Conservation (phyloP, 2,888 invertebrate genomes). For the Stictocephala bisonia region DNA sequence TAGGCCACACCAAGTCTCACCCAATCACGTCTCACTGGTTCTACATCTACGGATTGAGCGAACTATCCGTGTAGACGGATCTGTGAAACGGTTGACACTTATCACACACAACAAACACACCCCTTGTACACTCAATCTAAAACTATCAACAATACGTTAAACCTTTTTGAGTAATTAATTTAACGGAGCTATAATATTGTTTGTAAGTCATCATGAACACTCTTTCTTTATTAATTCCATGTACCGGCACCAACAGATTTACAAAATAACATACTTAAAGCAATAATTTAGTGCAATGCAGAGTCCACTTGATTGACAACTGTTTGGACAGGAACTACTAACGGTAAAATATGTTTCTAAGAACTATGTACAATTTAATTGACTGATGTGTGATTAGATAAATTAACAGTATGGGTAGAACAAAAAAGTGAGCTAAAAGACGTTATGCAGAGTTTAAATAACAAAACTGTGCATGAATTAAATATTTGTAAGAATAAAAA, state of each 20-base stretch:
- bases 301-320: conserved; percentile 10
- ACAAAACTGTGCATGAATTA: too few species aligned
- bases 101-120: neutral
- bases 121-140: too few species aligned
- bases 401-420: too few species aligned
- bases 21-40: neutral
- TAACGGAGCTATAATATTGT: neutral
- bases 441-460: too few species aligned
- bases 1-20: conserved; percentile 29
- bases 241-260: conserved; percentile 28
- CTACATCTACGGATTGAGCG: conserved; percentile 35
- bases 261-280: conserved; percentile 36
- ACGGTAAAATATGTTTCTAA: too few species aligned
- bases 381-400: conserved; percentile 8
- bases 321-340: neutral
- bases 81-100: too few species aligned
- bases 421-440: too few species aligned
- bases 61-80: neutral
- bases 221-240: conserved; percentile 5
- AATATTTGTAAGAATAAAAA: too few species aligned
- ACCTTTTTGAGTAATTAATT: neutral
- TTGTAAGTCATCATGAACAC: conserved; percentile 1
- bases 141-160: conserved; percentile 2
- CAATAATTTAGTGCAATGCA: conserved; percentile 14
- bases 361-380: conserved; percentile 20